Base-by-base conservation (phyloP, 2,113 vertebrate species). In the Alligator sinensis region DNA sequence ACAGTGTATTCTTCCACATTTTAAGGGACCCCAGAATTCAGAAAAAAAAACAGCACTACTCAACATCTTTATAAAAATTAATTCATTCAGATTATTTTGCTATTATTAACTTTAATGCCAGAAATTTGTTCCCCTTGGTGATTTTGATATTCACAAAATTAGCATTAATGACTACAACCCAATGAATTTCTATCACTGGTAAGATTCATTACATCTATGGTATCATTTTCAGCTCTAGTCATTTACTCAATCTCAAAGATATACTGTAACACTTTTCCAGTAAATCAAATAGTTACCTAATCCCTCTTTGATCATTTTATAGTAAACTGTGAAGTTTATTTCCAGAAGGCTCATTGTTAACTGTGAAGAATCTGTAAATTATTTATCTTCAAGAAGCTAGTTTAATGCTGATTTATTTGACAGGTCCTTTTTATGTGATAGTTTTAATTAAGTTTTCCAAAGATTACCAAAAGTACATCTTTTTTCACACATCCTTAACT, bases 261-360 rank as follows among this genome's bases (percentile, higher is more conserved):
- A 89, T 21, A 82, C 82, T 96, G 28, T 75, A 97, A 91, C 19
- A 24, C 95, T 95, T 95, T 96, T 91, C 92, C 92, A 95, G 96
- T 95, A 96, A 96, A 96, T 92, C 96, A 87, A 97, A 96, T 96
- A 97, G 87, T 89, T 97, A 96, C 93, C 97, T 96, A 97, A 96
- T 97, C 96, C 94, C 94, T 96, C 95, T 97, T 96, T 97, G 97
- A 97, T 97, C 86, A 94, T 97, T 97, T 96, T 89, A 77, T 96
- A 95, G 92, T 96, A 97, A 97, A 97, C 94, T 94, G 84, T 96
- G 95, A 97, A 93, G 96, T 94, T 97, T 96, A 95, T 96, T 97
- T 97, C 88, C 87, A 96, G 92, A 95, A 96, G 96, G 64, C 93
- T 93, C 93, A 96, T 93, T 95, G 93, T 95, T 96, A 97, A 94